Evolutionary conservation across 2,797 vertebrate species (phyloP), one percentile per base, ranked within the genome.

Genomic region (Poliocrania exsul): DNA sequence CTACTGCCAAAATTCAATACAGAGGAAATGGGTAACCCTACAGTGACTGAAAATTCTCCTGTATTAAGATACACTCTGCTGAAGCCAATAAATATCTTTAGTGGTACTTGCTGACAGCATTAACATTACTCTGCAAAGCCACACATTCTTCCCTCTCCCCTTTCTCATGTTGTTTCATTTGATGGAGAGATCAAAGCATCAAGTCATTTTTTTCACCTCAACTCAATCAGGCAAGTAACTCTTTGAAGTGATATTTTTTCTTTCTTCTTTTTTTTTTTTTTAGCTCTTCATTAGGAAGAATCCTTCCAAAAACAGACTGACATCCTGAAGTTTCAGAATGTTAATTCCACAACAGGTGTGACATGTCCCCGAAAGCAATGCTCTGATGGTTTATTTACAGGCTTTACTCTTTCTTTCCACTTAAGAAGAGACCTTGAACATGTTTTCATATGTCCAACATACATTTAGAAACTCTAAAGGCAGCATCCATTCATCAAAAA

Each of bases 181-280:
- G 60, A 83, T 89, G 29, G 91, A 97, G 94, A 75, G 94, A 97
- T 97, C 94, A 97, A 97, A 97, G 96, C 80, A 94, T 70, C 50
- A 87, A 86, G 70, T 86, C 54, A 87, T 83, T 94, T 95, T 95
- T 90, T 92, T 81, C 71, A 96, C 47, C 51, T 50, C 75, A 83
- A 80, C 57, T 92, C 88, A 96, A 93, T 95, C 92, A 96, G 49
- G 51, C 78, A 90, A 82, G 74, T 14, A 97, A 90, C 50, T 94
- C 96, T 97, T 97, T 97, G 94, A 97, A 98, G 94, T 84, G 31
- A 61, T 28, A 6, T n/a, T 69, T 79, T 85, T 75, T 42, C n/a
- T 40, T 64, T 16, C 19, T 21, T 62, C 69, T 44, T 29, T 10
- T 60, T 37, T 77, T 31, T 8, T 46, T 47, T 42, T 50, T 33